phyloP scores from a whole-genome alignment of 1,140 invertebrate species.

The Lethocerus indicus region DNA sequence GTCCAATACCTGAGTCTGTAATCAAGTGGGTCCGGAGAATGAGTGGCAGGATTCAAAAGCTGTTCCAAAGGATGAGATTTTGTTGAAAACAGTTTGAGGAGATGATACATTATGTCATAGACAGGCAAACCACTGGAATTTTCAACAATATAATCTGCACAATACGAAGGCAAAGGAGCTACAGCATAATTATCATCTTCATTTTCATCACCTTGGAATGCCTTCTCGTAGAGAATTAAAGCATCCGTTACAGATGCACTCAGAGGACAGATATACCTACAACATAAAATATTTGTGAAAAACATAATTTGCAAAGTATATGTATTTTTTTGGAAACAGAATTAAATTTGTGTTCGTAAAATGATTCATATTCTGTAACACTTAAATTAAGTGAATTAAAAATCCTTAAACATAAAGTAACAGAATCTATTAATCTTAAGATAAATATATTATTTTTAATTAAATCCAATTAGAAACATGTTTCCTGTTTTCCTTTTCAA shows the following conservation, averaged over 20 bases:
- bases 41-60: conserved; percentile 55
- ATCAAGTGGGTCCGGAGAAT: conserved; percentile 65
- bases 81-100: conserved; percentile 57
- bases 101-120: conserved; percentile 66
- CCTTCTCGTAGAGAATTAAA: conserved; percentile 44
- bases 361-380: too few species aligned
- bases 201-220: conserved; percentile 31
- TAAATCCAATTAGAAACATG: too few species aligned
- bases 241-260: conserved; percentile 48
- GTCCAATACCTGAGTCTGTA: conserved; percentile 58
- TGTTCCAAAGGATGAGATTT: conserved; percentile 42
- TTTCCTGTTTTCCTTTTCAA: too few species aligned
- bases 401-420: too few species aligned
- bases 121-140: too few species aligned
- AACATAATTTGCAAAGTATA: too few species aligned
- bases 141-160: conserved; percentile 11
- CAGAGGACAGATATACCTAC: conserved; percentile 42
- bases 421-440: too few species aligned
- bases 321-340: too few species aligned
- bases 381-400: too few species aligned
- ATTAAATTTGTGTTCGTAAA: too few species aligned
- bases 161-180: conserved; percentile 34
- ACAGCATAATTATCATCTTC: conserved; percentile 29
- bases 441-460: too few species aligned
- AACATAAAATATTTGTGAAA: conserved; percentile 9